A percentile compares a stretch with the other conserved stretches of the same genome.
phyloP scores from a whole-genome alignment of 2,797 vertebrate genomes.

The Naso thynnoides region DNA sequence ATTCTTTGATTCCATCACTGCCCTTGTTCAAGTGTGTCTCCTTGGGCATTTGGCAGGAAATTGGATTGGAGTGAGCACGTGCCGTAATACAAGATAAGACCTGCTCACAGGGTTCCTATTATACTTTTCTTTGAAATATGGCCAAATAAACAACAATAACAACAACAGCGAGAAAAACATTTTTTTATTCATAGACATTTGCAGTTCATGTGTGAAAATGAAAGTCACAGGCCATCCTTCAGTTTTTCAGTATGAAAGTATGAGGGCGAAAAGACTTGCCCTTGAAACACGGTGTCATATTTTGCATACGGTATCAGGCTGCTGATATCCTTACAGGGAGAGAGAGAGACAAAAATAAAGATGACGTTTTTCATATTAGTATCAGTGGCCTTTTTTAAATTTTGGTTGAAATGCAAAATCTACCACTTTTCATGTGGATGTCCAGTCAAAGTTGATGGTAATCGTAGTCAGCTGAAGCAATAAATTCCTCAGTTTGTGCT shows the following conservation, averaged over 20 bases:
- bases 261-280: constrained; percentile 27
- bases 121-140: constrained; percentile 39
- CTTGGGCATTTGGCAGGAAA: constrained; percentile 65
- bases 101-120: constrained; percentile 28
- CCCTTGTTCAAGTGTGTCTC: constrained; percentile 49
- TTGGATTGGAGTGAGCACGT: constrained; percentile 57
- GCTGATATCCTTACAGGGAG: constrained; percentile 23
- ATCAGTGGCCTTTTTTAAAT: constrained; percentile 13
- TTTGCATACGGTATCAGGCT: constrained; percentile 45
- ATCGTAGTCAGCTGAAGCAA: too few species aligned
- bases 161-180: constrained; percentile 17
- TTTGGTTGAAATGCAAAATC: too few species aligned
- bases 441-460: too few species aligned
- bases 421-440: too few species aligned
- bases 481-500: too few species aligned
- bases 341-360: constrained; percentile 8
- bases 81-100: constrained; percentile 50
- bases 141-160: constrained; percentile 40
- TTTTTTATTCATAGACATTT: constrained; percentile 40
- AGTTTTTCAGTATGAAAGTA: constrained; percentile 40
- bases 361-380: constrained; percentile 28
- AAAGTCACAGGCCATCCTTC: constrained; percentile 44
- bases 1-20: constrained; percentile 55
- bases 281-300: constrained; percentile 41
- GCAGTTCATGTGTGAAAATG: constrained; percentile 44